Conservation (phyloP, 2,888 invertebrate genomes). For the Fragum fragum region DNA sequence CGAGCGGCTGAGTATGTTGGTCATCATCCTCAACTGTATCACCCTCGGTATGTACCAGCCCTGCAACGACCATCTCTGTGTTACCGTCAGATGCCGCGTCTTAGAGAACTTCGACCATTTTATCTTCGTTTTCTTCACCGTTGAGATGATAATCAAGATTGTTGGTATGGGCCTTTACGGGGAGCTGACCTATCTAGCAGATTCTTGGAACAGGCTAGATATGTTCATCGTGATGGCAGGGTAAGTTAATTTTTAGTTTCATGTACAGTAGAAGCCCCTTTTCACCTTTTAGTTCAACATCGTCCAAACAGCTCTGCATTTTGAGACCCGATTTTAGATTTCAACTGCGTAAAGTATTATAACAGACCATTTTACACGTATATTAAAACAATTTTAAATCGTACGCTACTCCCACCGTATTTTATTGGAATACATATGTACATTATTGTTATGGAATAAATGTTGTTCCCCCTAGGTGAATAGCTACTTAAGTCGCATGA, state of each 20-base stretch:
- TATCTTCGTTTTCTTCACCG: constrained; percentile 98
- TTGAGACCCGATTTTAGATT: no score
- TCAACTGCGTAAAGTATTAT: no score
- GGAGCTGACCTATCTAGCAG: constrained; percentile 97
- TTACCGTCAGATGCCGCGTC: constrained; percentile 87
- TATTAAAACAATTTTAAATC: no score
- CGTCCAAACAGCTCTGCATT: no score
- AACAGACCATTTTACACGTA: no score
- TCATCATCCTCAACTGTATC: constrained; percentile 98
- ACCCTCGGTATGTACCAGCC: constrained; percentile 99
- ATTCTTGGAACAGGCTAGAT: constrained; percentile 99
- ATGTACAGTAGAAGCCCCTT: background rate
- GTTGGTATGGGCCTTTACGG: constrained; percentile 97
- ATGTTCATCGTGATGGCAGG: constrained; percentile 99
- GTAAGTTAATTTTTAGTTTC: constrained; percentile 88
- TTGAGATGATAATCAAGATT: constrained; percentile 99
- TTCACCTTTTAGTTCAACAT: no score
- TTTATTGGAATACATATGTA: no score
- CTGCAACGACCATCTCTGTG: constrained; percentile 93
- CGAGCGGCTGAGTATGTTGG: constrained; percentile 99
- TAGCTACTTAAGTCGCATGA: no score
- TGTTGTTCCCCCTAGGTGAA: no score
- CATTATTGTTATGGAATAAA: no score
- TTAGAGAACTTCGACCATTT: constrained; percentile 98
- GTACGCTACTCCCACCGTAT: no score